Base-by-base conservation (phyloP, 1,140 invertebrate genomes). In the Sitobion miscanthi region DNA sequence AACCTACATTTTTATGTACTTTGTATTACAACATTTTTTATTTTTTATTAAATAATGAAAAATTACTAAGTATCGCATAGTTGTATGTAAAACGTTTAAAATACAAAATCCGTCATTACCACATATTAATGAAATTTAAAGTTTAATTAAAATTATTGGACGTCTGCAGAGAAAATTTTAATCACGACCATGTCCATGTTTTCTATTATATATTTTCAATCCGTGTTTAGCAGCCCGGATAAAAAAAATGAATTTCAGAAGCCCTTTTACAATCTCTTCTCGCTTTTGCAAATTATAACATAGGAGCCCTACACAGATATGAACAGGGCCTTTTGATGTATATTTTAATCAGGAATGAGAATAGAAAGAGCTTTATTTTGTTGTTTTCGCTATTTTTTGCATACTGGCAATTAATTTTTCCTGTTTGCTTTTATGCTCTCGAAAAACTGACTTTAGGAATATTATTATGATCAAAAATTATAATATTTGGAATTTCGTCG, bases 341-440 rank as follows among this genome's bases (percentile, higher is more conserved):
- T 87, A 87, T 87, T 87, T 87, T 87, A 87, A 87, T 87, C 86
- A 87, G 30, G 23, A 87, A 87, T 49, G 86, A 49, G 42, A 49
- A 87, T n/a, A 49, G 86, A 87, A 87, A 87, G 20, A n/a, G 30
- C 6, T 87, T 87, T 87, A 87, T 35, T 87, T 49, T 85, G 83
- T 8, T 42, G 38, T 45, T 85, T 49, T 87, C 52, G 3, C 30
- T 87, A 87, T n/a, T 87, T 87, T 87, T 87, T 87, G 25, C 47
- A 87, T n/a, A 87, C 45, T 87, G 49, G 45, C 30, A 49, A 87
- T 49, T 87, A 87, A 85, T 85, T 87, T 87, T 49, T 21, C 5
- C 2, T 87, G 25, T 87, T 49, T 6, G 4, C 47, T 21, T 49
- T 45, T n/a, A 8, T 45, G 83, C 14, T 77, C 0, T n/a, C 1